phyloP scores from a whole-genome alignment of 2,888 invertebrate species.

The Norana najaformis region DNA sequence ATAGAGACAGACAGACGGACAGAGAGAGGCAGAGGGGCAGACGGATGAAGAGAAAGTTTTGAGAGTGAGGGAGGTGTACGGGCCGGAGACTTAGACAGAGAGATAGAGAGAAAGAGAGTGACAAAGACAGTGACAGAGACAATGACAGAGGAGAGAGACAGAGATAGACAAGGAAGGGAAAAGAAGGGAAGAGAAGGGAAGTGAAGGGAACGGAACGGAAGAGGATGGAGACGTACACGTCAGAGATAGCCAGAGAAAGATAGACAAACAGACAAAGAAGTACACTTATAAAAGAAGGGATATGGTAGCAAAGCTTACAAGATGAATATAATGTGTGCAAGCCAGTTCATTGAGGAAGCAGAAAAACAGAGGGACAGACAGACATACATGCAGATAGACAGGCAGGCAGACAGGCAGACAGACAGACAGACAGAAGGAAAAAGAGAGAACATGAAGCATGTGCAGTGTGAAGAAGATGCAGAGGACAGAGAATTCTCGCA shows the following conservation, averaged over 20 bases:
- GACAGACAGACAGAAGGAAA: background rate
- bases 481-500: background rate
- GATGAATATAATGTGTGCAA: background rate
- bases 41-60: no score
- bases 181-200: background rate
- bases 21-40: no score
- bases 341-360: background rate
- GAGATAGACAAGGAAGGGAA: background rate
- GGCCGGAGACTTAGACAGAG: no score
- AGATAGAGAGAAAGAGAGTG: no score
- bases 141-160: background rate
- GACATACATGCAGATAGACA: background rate
- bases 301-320: background rate
- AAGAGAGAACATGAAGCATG: background rate
- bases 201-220: no score
- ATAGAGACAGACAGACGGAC: background rate
- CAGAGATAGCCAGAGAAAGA: background rate
- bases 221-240: background rate
- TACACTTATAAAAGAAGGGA: background rate
- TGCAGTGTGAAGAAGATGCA: background rate
- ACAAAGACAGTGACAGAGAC: background rate
- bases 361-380: background rate
- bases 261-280: background rate
- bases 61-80: no score
- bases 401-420: background rate